Base-by-base conservation (phyloP, 2,888 invertebrate species). In the Dicycla oo region DNA sequence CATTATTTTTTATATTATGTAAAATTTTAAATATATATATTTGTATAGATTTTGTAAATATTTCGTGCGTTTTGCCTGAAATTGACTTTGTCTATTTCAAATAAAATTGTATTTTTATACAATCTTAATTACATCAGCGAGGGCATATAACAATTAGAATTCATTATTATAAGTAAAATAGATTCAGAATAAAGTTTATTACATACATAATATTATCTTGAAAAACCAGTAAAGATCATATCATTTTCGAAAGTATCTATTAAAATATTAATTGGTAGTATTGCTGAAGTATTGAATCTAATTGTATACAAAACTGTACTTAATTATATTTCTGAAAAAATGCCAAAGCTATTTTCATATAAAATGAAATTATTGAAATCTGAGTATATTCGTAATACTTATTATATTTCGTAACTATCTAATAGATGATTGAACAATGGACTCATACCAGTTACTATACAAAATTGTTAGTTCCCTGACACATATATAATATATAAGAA, bases 381-480 rank as follows among this genome's bases (percentile, higher is more conserved):
- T 54, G 54, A 76, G 49, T 73, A 70, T 58, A 3, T 66, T 68
- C n/a, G 38, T 71, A 68, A 51, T 45, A 66, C n/a, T n/a, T n/a
- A n/a, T 64, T 63, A 8, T 43, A 56, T 47, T 72, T 64, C 38
- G 40, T 26, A 69, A 54, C 62, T 53, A 73, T 38, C 10, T 53
- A 68, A 66, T 57, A 13, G 11, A 69, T 54, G 43, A 73, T 30
- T 73, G 58, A 64, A 71, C 53, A 70, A 73, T 76, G 49, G 47
- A 45, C 62, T 60, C 58, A 57, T 73, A 71, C 34, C 61, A 74
- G 58, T 64, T 73, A 61, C 45, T 30, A 72, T 79, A 81, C 49
- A 81, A 88, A 83, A 84, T 73, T 83, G 73, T 82, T 77, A 75
- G 69, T 81, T 76, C 82, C 78, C 68, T 73, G 73, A 81, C 23